Base-by-base conservation (phyloP, 2,888 invertebrate species). In the Onchidella celtica region DNA sequence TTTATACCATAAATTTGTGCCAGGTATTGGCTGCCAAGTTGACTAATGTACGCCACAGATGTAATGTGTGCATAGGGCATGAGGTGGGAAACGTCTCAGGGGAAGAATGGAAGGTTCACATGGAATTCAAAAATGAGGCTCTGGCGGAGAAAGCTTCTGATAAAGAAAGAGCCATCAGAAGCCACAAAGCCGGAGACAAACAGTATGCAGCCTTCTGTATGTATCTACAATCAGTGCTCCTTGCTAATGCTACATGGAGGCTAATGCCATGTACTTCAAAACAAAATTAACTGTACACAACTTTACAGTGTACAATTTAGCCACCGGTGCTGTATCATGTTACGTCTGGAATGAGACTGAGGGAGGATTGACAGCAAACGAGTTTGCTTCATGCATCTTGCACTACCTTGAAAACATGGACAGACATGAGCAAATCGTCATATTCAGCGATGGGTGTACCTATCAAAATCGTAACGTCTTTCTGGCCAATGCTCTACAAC, bases 381-480 rank as follows among this genome's bases (percentile, higher is more conserved):
- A 68, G 29, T 74, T 74, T 68, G 57, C 74, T 11, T 74, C 74
- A 1, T 80, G 74, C 68, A 65, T 74, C 6, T 17, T 6, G 17
- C 47, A 47, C 17, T 47, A 47, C 17, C 47, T 47, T 17, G 17
- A 47, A 47, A 17, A 47, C 47, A 47, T 47, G 47, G 47, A 47
- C 9, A 47, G 17, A 47, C 36, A 11, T 74, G 24, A n/a, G 27
- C 70, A 82, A 36, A 59, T 85, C 27, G 70, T 81, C 21, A 76
- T 84, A 14, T 84, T 55, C 81, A 57, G 74, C 36, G 84, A 84
- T 55, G 81, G 84, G 2, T 85, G 83, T 55, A 40, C 73, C 38
- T 82, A 83, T 36, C 83, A 83, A 61, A 81, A 83, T 11, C 11
- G 69, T 61, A 85, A 79, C 66, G 47, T 47, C 21, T 74, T 78